phyloP scores from a whole-genome alignment of 2,888 invertebrate genomes.

The Nemoura dubitans region DNA sequence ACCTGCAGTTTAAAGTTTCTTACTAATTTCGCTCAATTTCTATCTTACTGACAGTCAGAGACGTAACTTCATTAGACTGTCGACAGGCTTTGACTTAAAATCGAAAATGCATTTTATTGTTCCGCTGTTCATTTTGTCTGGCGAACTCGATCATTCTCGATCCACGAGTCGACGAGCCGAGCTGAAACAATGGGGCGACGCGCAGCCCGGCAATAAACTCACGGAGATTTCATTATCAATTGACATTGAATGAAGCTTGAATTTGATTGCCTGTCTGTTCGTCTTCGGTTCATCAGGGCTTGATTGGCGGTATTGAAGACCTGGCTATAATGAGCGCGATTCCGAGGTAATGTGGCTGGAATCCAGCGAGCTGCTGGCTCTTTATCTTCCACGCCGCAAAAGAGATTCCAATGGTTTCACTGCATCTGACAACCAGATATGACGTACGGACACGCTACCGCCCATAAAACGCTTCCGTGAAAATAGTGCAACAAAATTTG shows the following conservation, averaged over 20 bases:
- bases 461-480: neutral
- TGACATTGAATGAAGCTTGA: conserved; percentile 15
- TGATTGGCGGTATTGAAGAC: conserved; percentile 36
- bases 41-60: neutral
- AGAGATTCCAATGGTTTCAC: conserved; percentile 21
- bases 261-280: conserved; percentile 28
- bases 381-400: neutral
- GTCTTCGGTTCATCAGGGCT: conserved; percentile 31
- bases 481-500: conserved; percentile 12
- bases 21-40: neutral
- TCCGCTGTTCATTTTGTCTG: neutral
- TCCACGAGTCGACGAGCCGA: neutral
- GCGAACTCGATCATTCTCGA: neutral
- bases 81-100: neutral
- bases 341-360: conserved; percentile 8
- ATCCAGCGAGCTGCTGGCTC: neutral
- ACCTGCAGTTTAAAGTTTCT: neutral
- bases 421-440: conserved; percentile 1
- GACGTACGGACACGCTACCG: neutral
- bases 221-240: neutral
- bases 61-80: neutral
- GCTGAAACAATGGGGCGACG: neutral
- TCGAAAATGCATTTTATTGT: conserved; percentile 7
- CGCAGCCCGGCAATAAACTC: neutral
- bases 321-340: neutral